These are phyloP conservation scores for Glaucidium brasilianum DNA, from an alignment of 2,113 vertebrate species.

Conservation along the genomic window DNA sequence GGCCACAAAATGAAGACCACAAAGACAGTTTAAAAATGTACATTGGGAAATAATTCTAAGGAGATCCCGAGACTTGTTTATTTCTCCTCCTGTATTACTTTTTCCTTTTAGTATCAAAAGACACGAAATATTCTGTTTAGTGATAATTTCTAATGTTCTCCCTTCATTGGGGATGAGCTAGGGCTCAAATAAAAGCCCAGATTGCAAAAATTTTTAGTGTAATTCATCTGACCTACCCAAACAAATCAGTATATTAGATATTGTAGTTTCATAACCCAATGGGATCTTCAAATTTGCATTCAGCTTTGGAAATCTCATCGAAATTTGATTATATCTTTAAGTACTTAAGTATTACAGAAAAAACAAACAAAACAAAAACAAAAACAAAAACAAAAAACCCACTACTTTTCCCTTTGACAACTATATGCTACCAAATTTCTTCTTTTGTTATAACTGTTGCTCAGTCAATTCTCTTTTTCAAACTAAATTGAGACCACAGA, in stretches of 20 bases:
- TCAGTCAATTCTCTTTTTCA: not conserved
- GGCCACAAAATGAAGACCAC: not conserved
- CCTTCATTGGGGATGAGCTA: not conserved
- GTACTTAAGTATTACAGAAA: not conserved
- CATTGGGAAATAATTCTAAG: constrained; percentile 13
- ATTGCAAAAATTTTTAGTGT: not conserved
- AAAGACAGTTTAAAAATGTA: constrained; percentile 46
- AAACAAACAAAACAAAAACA: too few relatives aligned
- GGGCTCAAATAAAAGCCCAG: not conserved
- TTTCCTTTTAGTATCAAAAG: not conserved
- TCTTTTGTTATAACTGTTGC: not conserved
- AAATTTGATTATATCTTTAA: not conserved
- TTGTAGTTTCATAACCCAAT: not conserved
- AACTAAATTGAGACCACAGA: not conserved
- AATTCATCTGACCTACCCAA: not conserved
- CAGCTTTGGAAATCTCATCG: not conserved
- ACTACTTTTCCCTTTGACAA: not conserved
- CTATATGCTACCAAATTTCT: not conserved
- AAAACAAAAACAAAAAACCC: too few relatives aligned
- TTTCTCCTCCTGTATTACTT: not conserved
- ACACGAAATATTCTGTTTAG: constrained; percentile 51
- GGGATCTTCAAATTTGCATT: not conserved
- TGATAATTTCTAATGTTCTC: not conserved
- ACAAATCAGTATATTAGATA: not conserved
- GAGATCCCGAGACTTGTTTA: not conserved